Base-by-base conservation (phyloP, 2,888 invertebrate species). In the Apocheima hispidaria region DNA sequence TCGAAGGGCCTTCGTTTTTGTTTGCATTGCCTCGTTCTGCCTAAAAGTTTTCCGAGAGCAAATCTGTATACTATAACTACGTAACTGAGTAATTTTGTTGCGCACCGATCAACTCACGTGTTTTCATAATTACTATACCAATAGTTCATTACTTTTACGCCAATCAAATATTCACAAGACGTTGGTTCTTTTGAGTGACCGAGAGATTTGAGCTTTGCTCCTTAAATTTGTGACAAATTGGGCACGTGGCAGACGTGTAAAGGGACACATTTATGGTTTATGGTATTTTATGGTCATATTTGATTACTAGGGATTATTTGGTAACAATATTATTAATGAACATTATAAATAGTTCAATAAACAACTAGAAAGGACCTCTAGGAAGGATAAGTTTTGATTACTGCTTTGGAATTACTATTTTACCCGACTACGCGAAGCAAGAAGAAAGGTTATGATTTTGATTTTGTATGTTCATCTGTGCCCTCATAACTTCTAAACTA, bases 101-200 rank as follows among this genome's bases (percentile, higher is more conserved):
- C 21, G 4, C 38, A 23, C 4, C 23, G 7, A 43, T 43, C 43
- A 43, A 38, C 44, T 51, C 35, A 44, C 51, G 58, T 44, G 49
- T 49, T 56, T 44, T 36, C 41, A 21, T 58, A 51, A 58, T 58
- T 51, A 28, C 44, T 36, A 21, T 51, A 18, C 30, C 50, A 21
- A 38, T 51, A 38, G 28, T 46, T 58, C 44, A 58, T 51, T 58
- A 44, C 28, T 28, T 44, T 38, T 30, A 28, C 33, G 21, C 20
- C 18, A 36, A 38, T 38, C 18, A 38, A 20, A 3, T 38, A 35
- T 16, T 36, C 36, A 36, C 36, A 12, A 38, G 3, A 20, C 18
- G 38, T 38, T 38, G 7, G 38, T 20, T 36, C 16, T 36, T 20
- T 4, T 38, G 20, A 38, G 38, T 38, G 10, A n/a, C 33, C 10